Evolutionary conservation across 2,797 vertebrate species (phyloP), one percentile per base, ranked within the genome.

Genomic region (Cetoscarus ocellatus): DNA sequence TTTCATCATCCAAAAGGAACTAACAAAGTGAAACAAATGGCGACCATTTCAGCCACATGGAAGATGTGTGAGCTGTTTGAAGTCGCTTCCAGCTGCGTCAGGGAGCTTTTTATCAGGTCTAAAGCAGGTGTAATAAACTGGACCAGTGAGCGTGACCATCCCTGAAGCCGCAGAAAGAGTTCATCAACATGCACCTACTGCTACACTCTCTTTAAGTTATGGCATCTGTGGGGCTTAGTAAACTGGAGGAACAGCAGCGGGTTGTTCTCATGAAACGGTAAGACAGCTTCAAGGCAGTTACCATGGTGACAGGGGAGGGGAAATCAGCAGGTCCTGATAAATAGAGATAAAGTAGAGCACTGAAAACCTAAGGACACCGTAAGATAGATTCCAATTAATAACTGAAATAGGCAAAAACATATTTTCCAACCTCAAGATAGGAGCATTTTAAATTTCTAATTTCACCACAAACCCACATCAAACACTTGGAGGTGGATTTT

Each of bases 41-140:
- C 45, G 75, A 64, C 45, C 10, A 18, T 80, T 85, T 80, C 51
- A 56, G 71, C 55, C 36, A 39, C 36, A 55, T 75, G 51, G 48
- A 53, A 67, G 77, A 84, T 43, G 67, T 79, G 72, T 70, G 71
- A 69, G 74, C 60, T 70, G 79, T 82, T 75, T 89, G 78, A 86
- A 77, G 80, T 79, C 7, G 51, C 73, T 81, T 80, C 85, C 67
- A 83, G 79, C 84, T 18, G 76, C 36, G 45, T 69, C 64, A 27
- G 34, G 4, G 44, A 64, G 79, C 78, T 75, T 79, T 88, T 82
- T 85, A 87, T 89, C 77, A 78, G 56, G 60, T 69, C 65, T 69
- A 77, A 86, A 91, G 84, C 78, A 88, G 82, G 75, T 84, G 75
- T 77, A 89, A 88, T 90, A 82, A 84, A 86, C 66, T 50, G 81